phyloP scores from a whole-genome alignment of 2,888 invertebrate genomes.

The Pyrgus malvae region DNA sequence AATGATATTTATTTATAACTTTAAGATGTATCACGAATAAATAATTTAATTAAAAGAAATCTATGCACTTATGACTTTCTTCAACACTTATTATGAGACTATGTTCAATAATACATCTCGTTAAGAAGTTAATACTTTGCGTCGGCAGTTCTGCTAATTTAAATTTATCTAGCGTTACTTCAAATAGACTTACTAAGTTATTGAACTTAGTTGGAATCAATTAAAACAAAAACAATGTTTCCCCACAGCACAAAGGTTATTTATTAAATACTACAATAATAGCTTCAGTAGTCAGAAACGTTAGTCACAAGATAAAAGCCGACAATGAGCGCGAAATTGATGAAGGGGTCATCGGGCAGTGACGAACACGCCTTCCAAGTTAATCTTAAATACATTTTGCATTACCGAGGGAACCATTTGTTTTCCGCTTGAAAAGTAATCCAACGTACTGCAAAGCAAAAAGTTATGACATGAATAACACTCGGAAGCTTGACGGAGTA shows the following conservation, averaged over 20 bases:
- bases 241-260: background rate
- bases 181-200: slow-evolving; percentile 1
- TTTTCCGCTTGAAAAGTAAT: slow-evolving; percentile 1
- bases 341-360: slow-evolving; percentile 42
- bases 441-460: background rate
- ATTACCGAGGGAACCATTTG: background rate
- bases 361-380: slow-evolving; percentile 26
- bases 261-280: background rate
- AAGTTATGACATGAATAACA: background rate
- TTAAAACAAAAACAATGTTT: too few species aligned
- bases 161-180: background rate
- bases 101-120: too few species aligned
- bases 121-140: too few species aligned
- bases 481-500: slow-evolving; percentile 1
- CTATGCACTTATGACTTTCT: background rate
- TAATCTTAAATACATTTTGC: slow-evolving; percentile 9
- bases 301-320: slow-evolving; percentile 39
- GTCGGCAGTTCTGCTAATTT: background rate
- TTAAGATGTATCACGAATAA: background rate
- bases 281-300: slow-evolving; percentile 5
- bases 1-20: background rate
- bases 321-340: slow-evolving; percentile 41
- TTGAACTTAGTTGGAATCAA: background rate
- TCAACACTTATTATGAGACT: too few species aligned
- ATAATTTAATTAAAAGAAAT: slow-evolving; percentile 4